Evolutionary conservation across 2,797 vertebrate genomes (phyloP).

Genomic region (Melopsittacus undulatus): DNA sequence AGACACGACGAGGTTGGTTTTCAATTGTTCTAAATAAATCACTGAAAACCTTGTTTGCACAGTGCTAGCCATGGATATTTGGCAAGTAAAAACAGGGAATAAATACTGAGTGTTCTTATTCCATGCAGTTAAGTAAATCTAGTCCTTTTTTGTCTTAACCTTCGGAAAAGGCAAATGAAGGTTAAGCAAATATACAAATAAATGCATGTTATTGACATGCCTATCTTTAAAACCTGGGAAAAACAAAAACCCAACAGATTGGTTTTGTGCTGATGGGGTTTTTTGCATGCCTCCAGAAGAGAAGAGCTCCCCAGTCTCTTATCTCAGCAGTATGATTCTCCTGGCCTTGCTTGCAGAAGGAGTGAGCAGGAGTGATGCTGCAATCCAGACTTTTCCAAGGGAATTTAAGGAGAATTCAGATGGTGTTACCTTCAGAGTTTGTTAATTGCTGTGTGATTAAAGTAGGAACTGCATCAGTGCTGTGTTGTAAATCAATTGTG

Average conservation of each 20-base stretch:
- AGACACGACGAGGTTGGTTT: background rate
- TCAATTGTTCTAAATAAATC: background rate
- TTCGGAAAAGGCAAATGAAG: background rate
- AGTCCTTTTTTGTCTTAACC: background rate
- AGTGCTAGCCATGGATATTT: background rate
- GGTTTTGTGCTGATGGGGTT: background rate
- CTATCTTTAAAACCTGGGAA: background rate
- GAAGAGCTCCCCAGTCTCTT: background rate
- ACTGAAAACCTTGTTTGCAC: background rate
- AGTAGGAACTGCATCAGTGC: background rate
- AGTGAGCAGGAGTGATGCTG: background rate
- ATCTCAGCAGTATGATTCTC: background rate
- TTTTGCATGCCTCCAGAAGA: background rate
- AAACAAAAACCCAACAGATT: background rate
- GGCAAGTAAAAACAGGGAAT: background rate
- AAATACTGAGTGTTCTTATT: background rate
- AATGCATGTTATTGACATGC: background rate
- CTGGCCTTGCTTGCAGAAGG: background rate
- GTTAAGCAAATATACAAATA: background rate
- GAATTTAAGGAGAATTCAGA: background rate
- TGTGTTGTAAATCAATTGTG: constrained; percentile 34
- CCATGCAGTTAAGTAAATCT: background rate
- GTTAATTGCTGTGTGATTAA: background rate
- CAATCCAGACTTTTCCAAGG: background rate
- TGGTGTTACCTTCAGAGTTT: background rate